Evolutionary conservation across 2,797 vertebrate genomes (phyloP), one percentile per base, ranked within the genome.

Genomic region (Poeciliopsis presidionis): DNA sequence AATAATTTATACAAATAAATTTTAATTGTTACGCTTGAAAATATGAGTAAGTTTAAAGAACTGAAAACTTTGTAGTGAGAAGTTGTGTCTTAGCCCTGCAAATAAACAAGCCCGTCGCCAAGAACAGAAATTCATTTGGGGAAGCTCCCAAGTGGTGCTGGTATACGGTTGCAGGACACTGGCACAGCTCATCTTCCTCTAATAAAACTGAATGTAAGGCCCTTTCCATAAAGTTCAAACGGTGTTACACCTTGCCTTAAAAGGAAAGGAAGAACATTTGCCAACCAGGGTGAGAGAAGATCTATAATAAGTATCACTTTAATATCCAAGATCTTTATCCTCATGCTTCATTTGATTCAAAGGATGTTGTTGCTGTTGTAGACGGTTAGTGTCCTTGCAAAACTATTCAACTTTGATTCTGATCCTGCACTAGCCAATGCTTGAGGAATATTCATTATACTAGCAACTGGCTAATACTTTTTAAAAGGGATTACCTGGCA

Each of bases 61-160:
- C 84, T 76, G 0, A 49, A 75, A 0, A 76, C 72, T 85, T 87
- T 76, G 77, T 45, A 87, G 74, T 69, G 30, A 69, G n/a, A 74
- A 39, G 59, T 76, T 85, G 46, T 83, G 18, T 63, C 75, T 89
- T 90, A 78, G 25, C 75, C 78, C 73, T 55, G 61, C 49, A 85
- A 55, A 86, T 74, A 71, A 75, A 81, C 74, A 78, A 84, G 81
- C 39, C 73, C 71, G 75, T 55, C 63, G 82, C 84, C 79, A 85
- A 51, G 39, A 81, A 81, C 88, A 85, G 81, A 89, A 85, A 82
- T 86, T 86, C 75, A 81, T 79, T 88, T 95, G 94, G 94, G 93
- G 92, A 89, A 94, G 93, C 83, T 87, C 72, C 78, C 87, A 94
- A 89, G 88, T 92, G 92, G 82, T 72, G 81, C 88, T 93, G 91